phyloP scores from a whole-genome alignment of 2,797 vertebrate genomes.

The Florisuga fusca region DNA sequence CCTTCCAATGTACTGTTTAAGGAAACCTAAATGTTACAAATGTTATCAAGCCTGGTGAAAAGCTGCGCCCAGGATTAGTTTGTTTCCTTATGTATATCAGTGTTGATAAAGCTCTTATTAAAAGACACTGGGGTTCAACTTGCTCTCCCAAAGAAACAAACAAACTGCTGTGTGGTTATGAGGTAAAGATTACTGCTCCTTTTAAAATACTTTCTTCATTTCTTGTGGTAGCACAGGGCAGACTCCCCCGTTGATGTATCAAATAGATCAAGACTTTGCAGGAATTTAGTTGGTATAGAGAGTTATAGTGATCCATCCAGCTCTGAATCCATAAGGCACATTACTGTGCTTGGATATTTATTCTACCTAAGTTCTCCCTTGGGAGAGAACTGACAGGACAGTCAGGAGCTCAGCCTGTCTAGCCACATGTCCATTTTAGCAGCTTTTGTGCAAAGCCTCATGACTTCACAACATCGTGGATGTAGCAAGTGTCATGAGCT shows the following conservation, averaged over 20 bases:
- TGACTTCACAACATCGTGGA: not conserved
- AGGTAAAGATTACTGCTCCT: not conserved
- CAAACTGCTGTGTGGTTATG: not conserved
- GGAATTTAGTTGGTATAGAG: no score
- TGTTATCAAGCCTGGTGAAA: not conserved
- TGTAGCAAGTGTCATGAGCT: not conserved
- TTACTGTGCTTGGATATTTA: not conserved
- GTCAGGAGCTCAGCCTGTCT: not conserved
- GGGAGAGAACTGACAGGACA: not conserved
- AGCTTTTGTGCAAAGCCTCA: not conserved
- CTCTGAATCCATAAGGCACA: not conserved
- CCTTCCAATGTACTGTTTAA: not conserved
- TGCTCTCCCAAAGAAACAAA: not conserved
- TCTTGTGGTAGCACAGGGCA: not conserved
- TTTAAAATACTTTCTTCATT: not conserved
- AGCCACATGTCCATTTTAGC: not conserved
- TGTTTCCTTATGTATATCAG: not conserved
- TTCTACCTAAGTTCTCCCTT: not conserved
- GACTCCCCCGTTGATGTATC: not conserved
- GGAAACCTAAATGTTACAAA: not conserved
- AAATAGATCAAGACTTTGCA: not conserved
- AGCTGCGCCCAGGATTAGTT: not conserved
- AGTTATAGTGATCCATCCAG: not conserved
- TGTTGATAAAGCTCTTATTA: not conserved
- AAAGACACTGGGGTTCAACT: not conserved